Percentiles rank a stretch among this genome's conserved stretches.
These are phyloP conservation scores for Microhierax caerulescens DNA, from an alignment of 2,797 vertebrate genomes.

Conservation along the genomic window DNA sequence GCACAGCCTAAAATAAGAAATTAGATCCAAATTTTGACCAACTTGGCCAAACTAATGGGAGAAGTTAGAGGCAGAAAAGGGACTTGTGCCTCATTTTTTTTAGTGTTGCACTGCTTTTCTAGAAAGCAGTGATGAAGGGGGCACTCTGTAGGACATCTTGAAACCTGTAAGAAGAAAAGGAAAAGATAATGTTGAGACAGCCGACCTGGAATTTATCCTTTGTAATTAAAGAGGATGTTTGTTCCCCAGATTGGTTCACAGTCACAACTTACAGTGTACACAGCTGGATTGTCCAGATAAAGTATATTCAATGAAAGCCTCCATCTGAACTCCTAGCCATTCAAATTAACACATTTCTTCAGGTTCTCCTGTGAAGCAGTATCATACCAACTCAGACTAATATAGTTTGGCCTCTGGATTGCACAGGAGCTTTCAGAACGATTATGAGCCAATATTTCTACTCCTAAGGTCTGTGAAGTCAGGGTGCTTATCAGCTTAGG, in stretches of 20 bases:
- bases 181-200: not conserved
- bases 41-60: not conserved
- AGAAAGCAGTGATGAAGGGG: not conserved
- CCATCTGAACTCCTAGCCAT: not conserved
- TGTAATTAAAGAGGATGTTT: not conserved
- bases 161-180: not conserved
- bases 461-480: not conserved
- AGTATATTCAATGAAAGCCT: not conserved
- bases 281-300: not conserved
- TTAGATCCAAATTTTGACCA: not conserved
- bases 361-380: not conserved
- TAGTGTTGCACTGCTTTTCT: not conserved
- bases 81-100: not conserved
- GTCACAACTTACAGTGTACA: not conserved
- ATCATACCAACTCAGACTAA: not conserved
- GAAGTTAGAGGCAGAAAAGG: not conserved
- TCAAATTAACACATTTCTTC: slow-evolving; percentile 15
- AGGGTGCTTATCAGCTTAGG: not conserved
- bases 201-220: not conserved
- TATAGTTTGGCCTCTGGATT: slow-evolving; percentile 17
- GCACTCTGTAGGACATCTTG: not conserved
- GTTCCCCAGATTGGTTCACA: not conserved
- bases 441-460: slow-evolving; percentile 21
- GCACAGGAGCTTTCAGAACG: slow-evolving; percentile 16
- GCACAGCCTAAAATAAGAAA: not conserved